Percentiles rank a stretch among this genome's conserved stretches.
phyloP scores from a whole-genome alignment of 1,140 invertebrate genomes.

The Magallana ariakensis region DNA sequence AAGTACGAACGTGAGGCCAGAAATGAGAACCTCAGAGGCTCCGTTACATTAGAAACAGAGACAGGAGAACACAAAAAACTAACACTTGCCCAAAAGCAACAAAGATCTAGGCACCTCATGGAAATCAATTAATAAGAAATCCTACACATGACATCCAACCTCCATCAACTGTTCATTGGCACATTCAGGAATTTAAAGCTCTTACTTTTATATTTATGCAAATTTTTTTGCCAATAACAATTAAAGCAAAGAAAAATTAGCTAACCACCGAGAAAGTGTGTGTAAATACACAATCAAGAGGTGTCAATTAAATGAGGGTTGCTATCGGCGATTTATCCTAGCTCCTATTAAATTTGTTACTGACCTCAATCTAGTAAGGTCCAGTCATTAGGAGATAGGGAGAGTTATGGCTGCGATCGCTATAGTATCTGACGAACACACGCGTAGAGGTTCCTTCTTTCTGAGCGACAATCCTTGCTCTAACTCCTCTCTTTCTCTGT shows the following conservation, averaged over 20 bases:
- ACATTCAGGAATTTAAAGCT: neutral
- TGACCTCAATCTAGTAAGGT: neutral
- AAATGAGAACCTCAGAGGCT: conserved; percentile 48
- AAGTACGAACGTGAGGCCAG: conserved; percentile 42
- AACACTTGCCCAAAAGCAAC: neutral
- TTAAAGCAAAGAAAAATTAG: neutral
- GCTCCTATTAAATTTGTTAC: neutral
- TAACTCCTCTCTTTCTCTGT: neutral
- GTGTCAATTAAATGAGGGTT: neutral
- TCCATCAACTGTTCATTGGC: neutral
- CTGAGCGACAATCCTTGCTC: neutral
- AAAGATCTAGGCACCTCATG: neutral
- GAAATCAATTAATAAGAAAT: neutral
- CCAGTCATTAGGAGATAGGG: neutral
- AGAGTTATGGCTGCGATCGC: too few relatives aligned
- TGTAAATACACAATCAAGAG: conserved; percentile 8
- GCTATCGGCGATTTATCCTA: neutral
- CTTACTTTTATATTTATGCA: conserved; percentile 21
- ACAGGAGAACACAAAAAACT: neutral
- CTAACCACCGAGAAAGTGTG: neutral
- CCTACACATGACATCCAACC: neutral
- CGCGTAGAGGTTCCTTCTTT: neutral
- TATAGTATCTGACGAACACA: neutral
- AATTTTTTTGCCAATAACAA: conserved; percentile 30
- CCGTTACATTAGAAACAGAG: neutral